Conservation (phyloP, 1,140 invertebrate genomes). For the Drosophila tsacasi region DNA sequence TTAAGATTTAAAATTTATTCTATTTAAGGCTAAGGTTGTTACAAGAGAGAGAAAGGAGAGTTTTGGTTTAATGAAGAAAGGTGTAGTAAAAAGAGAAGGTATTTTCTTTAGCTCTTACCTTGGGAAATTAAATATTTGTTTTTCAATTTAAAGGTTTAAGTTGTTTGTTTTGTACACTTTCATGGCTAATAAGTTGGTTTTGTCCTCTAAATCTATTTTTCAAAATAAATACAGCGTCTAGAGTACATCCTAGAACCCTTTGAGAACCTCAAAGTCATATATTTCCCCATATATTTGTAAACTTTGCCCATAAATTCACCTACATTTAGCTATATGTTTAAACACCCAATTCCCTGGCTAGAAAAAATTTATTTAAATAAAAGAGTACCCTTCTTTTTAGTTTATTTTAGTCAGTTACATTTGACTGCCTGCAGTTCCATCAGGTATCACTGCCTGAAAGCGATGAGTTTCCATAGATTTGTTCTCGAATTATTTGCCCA, state of each 20-base stretch:
- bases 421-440: conserved; percentile 1
- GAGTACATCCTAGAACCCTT: not conserved
- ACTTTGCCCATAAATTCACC: not conserved
- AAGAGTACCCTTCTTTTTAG: conserved; percentile 1
- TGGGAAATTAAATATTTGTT: not conserved
- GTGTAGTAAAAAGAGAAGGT: not conserved
- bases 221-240: not conserved
- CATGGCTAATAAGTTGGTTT: not conserved
- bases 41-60: not conserved
- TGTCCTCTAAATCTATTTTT: no score
- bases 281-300: not conserved
- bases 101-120: not conserved
- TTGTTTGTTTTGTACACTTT: not conserved
- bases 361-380: conserved; percentile 10
- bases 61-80: not conserved
- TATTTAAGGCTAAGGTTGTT: not conserved
- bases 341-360: not conserved
- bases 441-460: conserved; percentile 7
- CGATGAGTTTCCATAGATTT: conserved; percentile 29
- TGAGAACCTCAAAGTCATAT: not conserved
- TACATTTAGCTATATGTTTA: not conserved
- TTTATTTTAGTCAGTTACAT: not conserved
- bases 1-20: conserved; percentile 11
- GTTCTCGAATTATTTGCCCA: conserved; percentile 32
- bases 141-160: not conserved